These are phyloP conservation scores for Perccottus glenii DNA, from an alignment of 2,113 vertebrate genomes.

Conservation along the genomic window DNA sequence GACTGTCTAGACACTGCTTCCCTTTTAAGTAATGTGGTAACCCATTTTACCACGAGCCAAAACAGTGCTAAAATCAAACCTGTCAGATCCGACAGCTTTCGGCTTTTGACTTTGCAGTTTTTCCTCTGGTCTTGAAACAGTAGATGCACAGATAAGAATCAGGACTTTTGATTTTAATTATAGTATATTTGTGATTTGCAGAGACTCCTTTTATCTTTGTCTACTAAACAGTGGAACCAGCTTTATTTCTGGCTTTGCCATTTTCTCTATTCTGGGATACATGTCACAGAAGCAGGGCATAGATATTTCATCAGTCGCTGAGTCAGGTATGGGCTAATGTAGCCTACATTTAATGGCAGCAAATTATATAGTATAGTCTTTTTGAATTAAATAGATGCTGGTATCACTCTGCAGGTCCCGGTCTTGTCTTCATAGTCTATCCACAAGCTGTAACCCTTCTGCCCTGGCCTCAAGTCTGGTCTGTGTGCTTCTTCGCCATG, in stretches of 20 bases:
- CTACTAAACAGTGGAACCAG: conserved; percentile 89
- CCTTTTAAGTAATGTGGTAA: too few species aligned
- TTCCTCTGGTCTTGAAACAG: too few species aligned
- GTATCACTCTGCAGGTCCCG: conserved; percentile 81
- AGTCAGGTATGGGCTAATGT: conserved; percentile 61
- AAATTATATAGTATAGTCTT: too few species aligned
- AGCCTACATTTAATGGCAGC: too few species aligned
- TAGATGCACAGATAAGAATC: neutral
- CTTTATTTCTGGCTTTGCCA: conserved; percentile 87
- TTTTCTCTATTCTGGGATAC: conserved; percentile 88
- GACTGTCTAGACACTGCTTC: too few species aligned
- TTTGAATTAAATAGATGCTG: conserved; percentile 1
- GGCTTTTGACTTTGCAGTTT: too few species aligned
- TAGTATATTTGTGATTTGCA: conserved; percentile 48
- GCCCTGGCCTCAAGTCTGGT: conserved; percentile 89
- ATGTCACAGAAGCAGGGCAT: conserved; percentile 80
- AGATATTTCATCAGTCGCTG: conserved; percentile 69
- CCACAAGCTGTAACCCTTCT: conserved; percentile 90
- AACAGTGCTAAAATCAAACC: too few species aligned
- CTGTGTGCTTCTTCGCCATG: conserved; percentile 91
- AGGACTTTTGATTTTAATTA: neutral
- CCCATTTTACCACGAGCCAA: too few species aligned
- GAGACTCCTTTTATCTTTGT: conserved; percentile 78
- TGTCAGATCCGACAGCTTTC: too few species aligned
- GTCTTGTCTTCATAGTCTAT: conserved; percentile 92